These are phyloP conservation scores for Dermatophagoides farinae DNA, from an alignment of 1,140 invertebrate genomes.

Conservation along the genomic window DNA sequence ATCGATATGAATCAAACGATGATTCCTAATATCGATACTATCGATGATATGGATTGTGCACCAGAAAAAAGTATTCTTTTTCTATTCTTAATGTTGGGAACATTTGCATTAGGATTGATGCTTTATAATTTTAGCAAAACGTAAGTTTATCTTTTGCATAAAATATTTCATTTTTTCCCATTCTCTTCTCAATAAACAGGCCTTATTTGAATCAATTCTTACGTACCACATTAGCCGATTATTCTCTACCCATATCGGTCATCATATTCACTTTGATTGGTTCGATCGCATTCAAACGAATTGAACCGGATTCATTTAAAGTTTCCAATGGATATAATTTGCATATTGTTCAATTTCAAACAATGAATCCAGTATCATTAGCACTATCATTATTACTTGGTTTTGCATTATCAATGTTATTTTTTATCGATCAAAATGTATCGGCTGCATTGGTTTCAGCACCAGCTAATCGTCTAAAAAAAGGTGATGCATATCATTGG, in stretches of 20 bases:
- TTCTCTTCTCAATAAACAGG: slow-evolving; percentile 16
- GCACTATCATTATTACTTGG: slow-evolving; percentile 26
- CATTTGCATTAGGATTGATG: slow-evolving; percentile 38
- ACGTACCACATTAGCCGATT: slow-evolving; percentile 32
- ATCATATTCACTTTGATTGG: slow-evolving; percentile 31
- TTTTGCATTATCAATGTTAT: slow-evolving; percentile 32
- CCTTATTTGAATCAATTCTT: slow-evolving; percentile 30
- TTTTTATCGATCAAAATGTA: slow-evolving; percentile 37
- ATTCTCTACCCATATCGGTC: slow-evolving; percentile 31
- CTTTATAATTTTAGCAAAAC: slow-evolving; percentile 35
- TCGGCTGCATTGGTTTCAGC: slow-evolving; percentile 32
- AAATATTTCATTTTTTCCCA: not conserved
- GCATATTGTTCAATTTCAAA: slow-evolving; percentile 26
- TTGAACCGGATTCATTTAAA: slow-evolving; percentile 26
- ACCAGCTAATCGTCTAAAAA: slow-evolving; percentile 26
- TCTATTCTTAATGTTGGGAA: slow-evolving; percentile 39
- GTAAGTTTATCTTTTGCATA: slow-evolving; percentile 26
- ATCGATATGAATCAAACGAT: not conserved
- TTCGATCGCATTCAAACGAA: slow-evolving; percentile 26
- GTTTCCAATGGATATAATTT: slow-evolving; percentile 28
- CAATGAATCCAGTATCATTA: slow-evolving; percentile 24
- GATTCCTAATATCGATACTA: too few relatives aligned
- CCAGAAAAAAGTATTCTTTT: slow-evolving; percentile 38
- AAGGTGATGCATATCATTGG: slow-evolving; percentile 17
- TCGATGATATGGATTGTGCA: slow-evolving; percentile 22